Evolutionary conservation across 2,888 invertebrate species (phyloP).

Genomic region (Tromatobia lineatoria): DNA sequence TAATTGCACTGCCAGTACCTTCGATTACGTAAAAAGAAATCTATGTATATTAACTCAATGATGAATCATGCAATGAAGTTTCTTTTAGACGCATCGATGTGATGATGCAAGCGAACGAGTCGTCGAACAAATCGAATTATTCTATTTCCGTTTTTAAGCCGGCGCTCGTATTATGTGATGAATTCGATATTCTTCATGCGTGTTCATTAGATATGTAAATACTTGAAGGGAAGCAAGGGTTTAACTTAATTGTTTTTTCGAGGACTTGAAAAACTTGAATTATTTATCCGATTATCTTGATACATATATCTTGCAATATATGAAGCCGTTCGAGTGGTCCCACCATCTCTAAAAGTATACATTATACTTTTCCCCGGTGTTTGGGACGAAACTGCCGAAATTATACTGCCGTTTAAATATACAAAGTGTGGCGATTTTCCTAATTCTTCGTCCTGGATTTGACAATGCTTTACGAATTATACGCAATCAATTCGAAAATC

Average conservation of each 20-base stretch:
- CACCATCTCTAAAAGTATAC: background rate
- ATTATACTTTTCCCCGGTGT: background rate
- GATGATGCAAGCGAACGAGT: slow-evolving; percentile 23
- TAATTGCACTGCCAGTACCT: slow-evolving; percentile 54
- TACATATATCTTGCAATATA: slow-evolving; percentile 15
- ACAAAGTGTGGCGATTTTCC: slow-evolving; percentile 19
- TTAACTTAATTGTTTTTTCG: slow-evolving; percentile 37
- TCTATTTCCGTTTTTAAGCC: background rate
- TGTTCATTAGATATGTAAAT: slow-evolving; percentile 75
- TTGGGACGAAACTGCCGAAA: background rate
- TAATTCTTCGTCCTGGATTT: background rate
- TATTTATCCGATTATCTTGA: slow-evolving; percentile 25
- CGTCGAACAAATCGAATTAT: background rate
- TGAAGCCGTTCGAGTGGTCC: background rate
- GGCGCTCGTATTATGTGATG: slow-evolving; percentile 71
- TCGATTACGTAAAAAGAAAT: slow-evolving; percentile 27
- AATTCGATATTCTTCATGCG: slow-evolving; percentile 68
- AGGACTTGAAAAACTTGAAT: slow-evolving; percentile 15
- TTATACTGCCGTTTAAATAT: background rate
- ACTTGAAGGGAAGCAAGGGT: slow-evolving; percentile 16
- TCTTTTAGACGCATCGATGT: slow-evolving; percentile 22
- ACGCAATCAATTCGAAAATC: slow-evolving; percentile 1
- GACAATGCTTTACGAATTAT: no score
- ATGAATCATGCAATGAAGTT: slow-evolving; percentile 25
- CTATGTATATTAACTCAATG: background rate